phyloP scores from a whole-genome alignment of 2,113 vertebrate genomes.

The Pelmatolapia mariae region DNA sequence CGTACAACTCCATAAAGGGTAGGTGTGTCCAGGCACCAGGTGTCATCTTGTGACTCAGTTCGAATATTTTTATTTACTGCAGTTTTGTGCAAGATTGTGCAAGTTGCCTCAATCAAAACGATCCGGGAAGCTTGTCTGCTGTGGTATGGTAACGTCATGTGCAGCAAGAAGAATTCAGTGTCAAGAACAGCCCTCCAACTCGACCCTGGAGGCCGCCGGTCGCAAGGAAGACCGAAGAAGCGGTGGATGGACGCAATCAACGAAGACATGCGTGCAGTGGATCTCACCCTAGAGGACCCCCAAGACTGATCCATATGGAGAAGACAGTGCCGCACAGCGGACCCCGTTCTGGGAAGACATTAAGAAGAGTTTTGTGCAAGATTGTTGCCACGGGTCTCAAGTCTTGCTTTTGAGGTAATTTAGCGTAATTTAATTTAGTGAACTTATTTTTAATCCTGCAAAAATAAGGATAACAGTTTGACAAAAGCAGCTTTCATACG shows the following conservation, averaged over 20 bases:
- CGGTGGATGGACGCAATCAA: neutral
- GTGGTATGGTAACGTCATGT: neutral
- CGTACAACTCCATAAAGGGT: neutral
- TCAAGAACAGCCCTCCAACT: fast-evolving
- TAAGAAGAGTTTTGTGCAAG: neutral
- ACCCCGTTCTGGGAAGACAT: fast-evolving
- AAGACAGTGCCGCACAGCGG: fast-evolving
- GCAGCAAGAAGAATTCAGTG: neutral
- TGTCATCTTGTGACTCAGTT: neutral
- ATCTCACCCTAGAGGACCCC: neutral
- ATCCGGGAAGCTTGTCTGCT: neutral
- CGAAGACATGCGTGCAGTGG: fast-evolving
- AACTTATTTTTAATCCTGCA: neutral
- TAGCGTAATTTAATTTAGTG: neutral
- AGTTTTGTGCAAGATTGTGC: neutral
- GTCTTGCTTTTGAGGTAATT: neutral
- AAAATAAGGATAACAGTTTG: neutral
- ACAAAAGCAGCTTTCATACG: neutral
- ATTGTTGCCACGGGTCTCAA: neutral
- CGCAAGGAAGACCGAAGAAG: fast-evolving
- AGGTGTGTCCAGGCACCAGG: neutral
- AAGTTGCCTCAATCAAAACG: neutral
- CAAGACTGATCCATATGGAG: neutral
- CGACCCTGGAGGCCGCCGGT: fast-evolving
- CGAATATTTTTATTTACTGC: neutral